Evolutionary conservation across 2,888 invertebrate genomes (phyloP).

Genomic region (Auanema freiburgensis): DNA sequence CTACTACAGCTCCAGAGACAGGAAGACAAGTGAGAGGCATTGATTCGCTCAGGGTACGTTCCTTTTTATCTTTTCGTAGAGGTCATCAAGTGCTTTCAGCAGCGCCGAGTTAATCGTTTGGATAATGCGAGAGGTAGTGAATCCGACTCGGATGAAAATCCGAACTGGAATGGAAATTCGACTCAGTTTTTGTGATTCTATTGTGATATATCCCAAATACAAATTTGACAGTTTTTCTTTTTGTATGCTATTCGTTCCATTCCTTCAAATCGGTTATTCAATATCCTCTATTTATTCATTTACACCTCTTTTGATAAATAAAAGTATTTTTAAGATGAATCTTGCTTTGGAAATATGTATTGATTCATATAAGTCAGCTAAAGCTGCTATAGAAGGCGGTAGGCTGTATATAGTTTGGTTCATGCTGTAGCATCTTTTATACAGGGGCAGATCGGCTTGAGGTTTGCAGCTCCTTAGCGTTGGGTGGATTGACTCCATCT

Average conservation of each 20-base stretch:
- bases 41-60: neutral
- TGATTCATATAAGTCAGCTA: slow-evolving; percentile 41
- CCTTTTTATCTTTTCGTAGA: slow-evolving; percentile 24
- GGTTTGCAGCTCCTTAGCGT: slow-evolving; percentile 33
- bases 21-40: neutral
- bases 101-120: slow-evolving; percentile 23
- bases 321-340: neutral
- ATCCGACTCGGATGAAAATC: slow-evolving; percentile 29
- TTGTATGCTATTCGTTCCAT: no score
- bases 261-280: neutral
- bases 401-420: neutral
- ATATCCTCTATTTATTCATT: neutral
- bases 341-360: slow-evolving; percentile 38
- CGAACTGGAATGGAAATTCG: slow-evolving; percentile 48
- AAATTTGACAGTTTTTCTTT: neutral
- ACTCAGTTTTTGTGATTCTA: slow-evolving; percentile 37
- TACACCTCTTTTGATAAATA: neutral
- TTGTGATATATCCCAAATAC: no score
- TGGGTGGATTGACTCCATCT: slow-evolving; percentile 39
- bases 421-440: no score
- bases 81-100: slow-evolving; percentile 25
- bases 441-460: slow-evolving; percentile 39
- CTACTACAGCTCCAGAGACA: neutral
- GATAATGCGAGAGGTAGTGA: slow-evolving; percentile 34
- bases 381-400: slow-evolving; percentile 31